These are phyloP conservation scores for Cylindroiulus punctatus DNA, from an alignment of 2,888 invertebrate genomes.

Conservation along the genomic window DNA sequence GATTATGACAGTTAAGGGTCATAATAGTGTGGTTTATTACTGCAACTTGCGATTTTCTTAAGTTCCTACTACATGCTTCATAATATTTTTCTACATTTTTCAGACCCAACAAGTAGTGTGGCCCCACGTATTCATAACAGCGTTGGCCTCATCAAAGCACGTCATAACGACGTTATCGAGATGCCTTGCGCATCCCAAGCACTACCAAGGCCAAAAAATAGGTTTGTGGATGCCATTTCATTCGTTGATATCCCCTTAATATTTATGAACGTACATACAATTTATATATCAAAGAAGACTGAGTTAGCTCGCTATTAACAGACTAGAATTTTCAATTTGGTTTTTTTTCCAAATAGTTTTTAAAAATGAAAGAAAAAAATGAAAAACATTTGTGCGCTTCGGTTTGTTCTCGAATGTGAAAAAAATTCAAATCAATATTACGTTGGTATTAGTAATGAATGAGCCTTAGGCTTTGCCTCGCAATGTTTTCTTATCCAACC, in stretches of 20 bases:
- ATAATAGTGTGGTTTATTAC: no score
- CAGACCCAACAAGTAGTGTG: slow-evolving; percentile 55
- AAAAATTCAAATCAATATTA: slow-evolving; percentile 14
- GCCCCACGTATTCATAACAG: slow-evolving; percentile 52
- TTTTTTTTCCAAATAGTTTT: no score
- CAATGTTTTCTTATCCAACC: neutral
- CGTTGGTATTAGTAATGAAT: neutral
- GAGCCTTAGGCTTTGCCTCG: neutral
- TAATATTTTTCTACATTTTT: neutral
- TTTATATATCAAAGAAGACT: neutral
- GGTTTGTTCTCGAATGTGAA: neutral
- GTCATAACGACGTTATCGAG: slow-evolving; percentile 47
- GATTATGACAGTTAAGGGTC: no score
- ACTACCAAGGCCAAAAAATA: slow-evolving; percentile 51
- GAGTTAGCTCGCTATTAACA: neutral
- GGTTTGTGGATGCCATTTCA: slow-evolving; percentile 26
- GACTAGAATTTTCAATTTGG: neutral
- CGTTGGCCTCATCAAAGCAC: slow-evolving; percentile 22
- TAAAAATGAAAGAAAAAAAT: neutral
- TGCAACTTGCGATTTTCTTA: no score
- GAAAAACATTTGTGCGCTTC: neutral
- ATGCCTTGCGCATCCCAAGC: slow-evolving; percentile 53
- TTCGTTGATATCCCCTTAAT: neutral
- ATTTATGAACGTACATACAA: neutral
- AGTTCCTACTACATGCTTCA: neutral